phyloP scores from a whole-genome alignment of 1,140 invertebrate species.

The Ladona fulva region DNA sequence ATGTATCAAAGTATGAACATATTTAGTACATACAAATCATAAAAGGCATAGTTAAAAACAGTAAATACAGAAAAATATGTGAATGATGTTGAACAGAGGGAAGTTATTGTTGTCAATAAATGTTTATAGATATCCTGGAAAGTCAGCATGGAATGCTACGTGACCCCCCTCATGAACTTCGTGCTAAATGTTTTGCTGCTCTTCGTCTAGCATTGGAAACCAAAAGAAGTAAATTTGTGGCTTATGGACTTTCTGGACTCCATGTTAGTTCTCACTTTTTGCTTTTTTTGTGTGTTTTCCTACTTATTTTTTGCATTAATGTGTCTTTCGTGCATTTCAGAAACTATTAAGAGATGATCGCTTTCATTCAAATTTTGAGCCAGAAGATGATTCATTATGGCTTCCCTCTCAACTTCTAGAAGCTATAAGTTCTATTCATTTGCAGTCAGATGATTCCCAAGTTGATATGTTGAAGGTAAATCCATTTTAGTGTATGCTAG shows the following conservation, averaged over 20 bases:
- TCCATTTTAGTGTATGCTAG: neutral
- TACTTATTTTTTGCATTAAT: constrained; percentile 8
- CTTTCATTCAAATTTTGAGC: constrained; percentile 83
- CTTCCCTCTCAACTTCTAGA: constrained; percentile 79
- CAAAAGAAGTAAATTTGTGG: constrained; percentile 71
- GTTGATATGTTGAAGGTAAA: constrained; percentile 60
- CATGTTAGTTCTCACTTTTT: constrained; percentile 51
- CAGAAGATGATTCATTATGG: constrained; percentile 84
- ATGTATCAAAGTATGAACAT: constrained; percentile 15
- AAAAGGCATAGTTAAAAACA: constrained; percentile 12
- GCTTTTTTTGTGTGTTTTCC: constrained; percentile 19
- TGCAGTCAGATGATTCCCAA: constrained; percentile 63
- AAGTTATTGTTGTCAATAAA: constrained; percentile 16
- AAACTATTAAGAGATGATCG: constrained; percentile 81
- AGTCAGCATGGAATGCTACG: constrained; percentile 66
- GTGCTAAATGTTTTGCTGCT: constrained; percentile 70
- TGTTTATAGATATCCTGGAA: constrained; percentile 65
- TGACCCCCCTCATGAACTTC: constrained; percentile 71
- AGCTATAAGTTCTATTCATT: constrained; percentile 65
- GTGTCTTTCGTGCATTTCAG: constrained; percentile 40
- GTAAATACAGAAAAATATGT: neutral
- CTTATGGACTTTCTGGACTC: constrained; percentile 70
- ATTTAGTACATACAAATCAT: neutral
- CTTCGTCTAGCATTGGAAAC: constrained; percentile 80
- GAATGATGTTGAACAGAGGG: neutral